Conservation (phyloP, 53 echinoderm and acorn worm species). For the Luidia sarsii region DNA sequence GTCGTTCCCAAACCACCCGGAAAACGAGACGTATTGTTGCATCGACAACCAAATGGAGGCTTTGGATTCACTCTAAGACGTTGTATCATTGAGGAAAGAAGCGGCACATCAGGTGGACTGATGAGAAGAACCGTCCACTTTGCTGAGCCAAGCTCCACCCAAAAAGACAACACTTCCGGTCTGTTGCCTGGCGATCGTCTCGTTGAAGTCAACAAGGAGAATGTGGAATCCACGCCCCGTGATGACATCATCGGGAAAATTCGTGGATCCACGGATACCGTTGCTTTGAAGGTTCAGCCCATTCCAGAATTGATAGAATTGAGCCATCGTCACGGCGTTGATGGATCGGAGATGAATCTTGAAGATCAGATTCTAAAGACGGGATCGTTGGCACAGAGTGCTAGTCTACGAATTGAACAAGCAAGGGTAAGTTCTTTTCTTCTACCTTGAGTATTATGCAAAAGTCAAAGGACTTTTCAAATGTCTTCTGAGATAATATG, state of each 20-base stretch:
- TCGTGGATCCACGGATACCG: constrained; percentile 81
- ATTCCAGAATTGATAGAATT: constrained; percentile 94
- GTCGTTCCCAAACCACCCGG: constrained; percentile 84
- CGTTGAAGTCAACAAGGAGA: constrained; percentile 88
- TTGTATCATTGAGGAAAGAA: constrained; percentile 81
- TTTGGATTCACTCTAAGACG: constrained; percentile 94
- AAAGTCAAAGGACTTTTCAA: too few relatives aligned
- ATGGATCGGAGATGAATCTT: constrained; percentile 79
- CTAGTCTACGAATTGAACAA: constrained; percentile 79
- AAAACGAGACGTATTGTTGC: constrained; percentile 81
- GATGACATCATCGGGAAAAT: constrained; percentile 90
- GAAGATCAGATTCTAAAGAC: constrained; percentile 91
- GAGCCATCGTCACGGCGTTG: constrained; percentile 85
- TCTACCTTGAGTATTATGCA: too few relatives aligned
- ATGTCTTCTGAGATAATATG: too few relatives aligned
- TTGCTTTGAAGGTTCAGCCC: constrained; percentile 91
- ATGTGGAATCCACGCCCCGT: constrained; percentile 78
- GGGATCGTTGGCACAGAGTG: constrained; percentile 81
- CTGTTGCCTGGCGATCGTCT: constrained; percentile 92
- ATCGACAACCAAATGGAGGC: constrained; percentile 85
- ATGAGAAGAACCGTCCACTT: constrained; percentile 83
- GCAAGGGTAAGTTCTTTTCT: constrained; percentile 61
- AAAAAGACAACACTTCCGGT: constrained; percentile 88
- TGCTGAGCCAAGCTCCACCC: constrained; percentile 89
- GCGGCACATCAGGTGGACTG: constrained; percentile 63